A percentile compares a stretch with the other conserved stretches of the same genome.
These are phyloP conservation scores for Prunella strophiata DNA, from an alignment of 2,797 vertebrate species.

Conservation along the genomic window DNA sequence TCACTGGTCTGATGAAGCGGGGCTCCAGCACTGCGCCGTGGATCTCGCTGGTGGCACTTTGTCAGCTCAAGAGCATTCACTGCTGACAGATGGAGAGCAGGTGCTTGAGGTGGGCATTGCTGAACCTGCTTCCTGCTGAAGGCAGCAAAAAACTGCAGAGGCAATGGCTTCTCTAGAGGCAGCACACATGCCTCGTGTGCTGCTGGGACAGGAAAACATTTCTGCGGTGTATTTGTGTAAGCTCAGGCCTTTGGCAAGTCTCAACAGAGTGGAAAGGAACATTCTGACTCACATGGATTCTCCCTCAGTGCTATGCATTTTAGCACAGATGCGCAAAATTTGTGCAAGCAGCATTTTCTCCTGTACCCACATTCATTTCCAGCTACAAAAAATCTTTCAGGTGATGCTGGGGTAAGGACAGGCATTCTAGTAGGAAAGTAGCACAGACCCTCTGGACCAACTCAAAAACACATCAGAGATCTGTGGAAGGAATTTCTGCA, in stretches of 20 bases:
- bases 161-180: neutral
- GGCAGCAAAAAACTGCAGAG: neutral
- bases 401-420: neutral
- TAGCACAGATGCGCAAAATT: neutral
- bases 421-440: neutral
- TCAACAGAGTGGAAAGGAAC: neutral
- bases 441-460: neutral
- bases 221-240: neutral
- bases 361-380: neutral
- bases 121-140: neutral
- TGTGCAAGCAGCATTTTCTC: neutral
- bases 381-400: neutral
- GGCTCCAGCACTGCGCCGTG: neutral
- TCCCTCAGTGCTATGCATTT: neutral
- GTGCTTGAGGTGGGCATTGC: neutral
- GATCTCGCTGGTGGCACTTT: neutral
- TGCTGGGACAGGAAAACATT: neutral
- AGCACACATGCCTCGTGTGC: rapidly evolving
- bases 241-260: neutral
- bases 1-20: neutral
- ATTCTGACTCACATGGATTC: neutral
- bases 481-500: neutral
- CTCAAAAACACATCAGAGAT: neutral
- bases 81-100: neutral
- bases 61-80: neutral